Base-by-base conservation (phyloP, 2,797 vertebrate genomes). In the Gallinago stenura region DNA sequence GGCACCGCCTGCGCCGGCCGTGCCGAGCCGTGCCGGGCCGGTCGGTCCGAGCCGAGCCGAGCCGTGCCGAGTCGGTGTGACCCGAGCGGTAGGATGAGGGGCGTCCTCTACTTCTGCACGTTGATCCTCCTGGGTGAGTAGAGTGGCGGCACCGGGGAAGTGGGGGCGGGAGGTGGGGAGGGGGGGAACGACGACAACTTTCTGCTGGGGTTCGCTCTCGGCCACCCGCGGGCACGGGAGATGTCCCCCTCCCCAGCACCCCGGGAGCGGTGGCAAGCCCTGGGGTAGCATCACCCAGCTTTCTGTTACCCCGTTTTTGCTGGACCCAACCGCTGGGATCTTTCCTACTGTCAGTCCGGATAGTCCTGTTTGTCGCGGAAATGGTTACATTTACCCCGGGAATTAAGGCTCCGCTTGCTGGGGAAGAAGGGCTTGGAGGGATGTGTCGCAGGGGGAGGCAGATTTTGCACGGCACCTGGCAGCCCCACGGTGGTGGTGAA, bases 51-150 rank as follows among this genome's bases (percentile, higher is more conserved):
- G 57, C 92, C 46, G 46, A 12, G 57, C 92, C 46, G 46, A 22
- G 46, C 21, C 46, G 46, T 48, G 22, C 46, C 46, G 21, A 48
- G 46, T 48, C 46, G 46, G 46, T 48, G 46, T 48, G 46, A 48
- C 22, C 46, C 80, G 30, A 88, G 89, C 78, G 90, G 78, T 75
- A 96, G 88, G 87, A 97, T 96, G 97, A 97, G 71, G 96, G 91
- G 94, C 89, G 10, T 96, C 93, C 46, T 89, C 77, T 97, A 56
- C 88, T 53, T 97, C 76, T 86, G 92, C 92, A 89, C 93, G 20
- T 90, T 97, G 93, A 80, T 97, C 92, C 91, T 97, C 48, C 68
- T 96, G 84, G 96, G 97, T 97, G 94, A 97, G 97, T 96, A 91
- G 37, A 13, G 39, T 22, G 43, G 54, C 26, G 17, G 39, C 12